These are phyloP conservation scores for Acleris laterana DNA, from an alignment of 2,888 invertebrate genomes.

Conservation along the genomic window DNA sequence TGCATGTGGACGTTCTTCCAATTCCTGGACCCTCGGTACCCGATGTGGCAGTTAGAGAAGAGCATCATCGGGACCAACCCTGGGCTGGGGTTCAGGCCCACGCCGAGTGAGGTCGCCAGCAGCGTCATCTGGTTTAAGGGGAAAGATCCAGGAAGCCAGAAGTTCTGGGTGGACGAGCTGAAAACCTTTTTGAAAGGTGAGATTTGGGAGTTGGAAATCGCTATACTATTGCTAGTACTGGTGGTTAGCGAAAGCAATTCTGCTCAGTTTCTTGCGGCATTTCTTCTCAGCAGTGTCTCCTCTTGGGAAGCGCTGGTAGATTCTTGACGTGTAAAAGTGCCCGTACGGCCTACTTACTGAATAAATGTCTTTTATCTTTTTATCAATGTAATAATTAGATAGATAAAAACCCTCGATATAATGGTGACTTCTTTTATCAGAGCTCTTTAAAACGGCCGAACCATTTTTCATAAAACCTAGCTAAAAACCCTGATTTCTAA, in stretches of 20 bases:
- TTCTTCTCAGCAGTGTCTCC: too few relatives aligned
- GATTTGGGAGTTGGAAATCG: constrained; percentile 46
- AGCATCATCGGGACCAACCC: constrained; percentile 98
- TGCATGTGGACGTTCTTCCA: constrained; percentile 97
- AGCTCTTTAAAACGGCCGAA: too few relatives aligned
- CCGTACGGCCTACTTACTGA: too few relatives aligned
- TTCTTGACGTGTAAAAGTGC: too few relatives aligned
- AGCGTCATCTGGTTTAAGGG: constrained; percentile 98
- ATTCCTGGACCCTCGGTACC: constrained; percentile 94
- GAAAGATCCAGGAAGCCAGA: constrained; percentile 89
- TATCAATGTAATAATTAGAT: not conserved
- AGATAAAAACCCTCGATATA: too few relatives aligned
- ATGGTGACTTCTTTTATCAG: too few relatives aligned
- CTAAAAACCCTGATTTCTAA: too few relatives aligned
- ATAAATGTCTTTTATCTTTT: too few relatives aligned
- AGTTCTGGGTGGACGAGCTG: constrained; percentile 91
- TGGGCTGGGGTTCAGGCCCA: constrained; percentile 97
- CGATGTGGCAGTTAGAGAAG: constrained; percentile 93
- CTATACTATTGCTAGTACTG: not conserved
- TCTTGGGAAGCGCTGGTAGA: too few relatives aligned
- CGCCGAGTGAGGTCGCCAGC: constrained; percentile 94
- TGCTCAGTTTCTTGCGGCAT: too few relatives aligned
- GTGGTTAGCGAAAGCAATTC: too few relatives aligned
- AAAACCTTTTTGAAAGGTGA: constrained; percentile 91
- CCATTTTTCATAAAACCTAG: too few relatives aligned